These are phyloP conservation scores for Sarcophaga variegata DNA, from an alignment of 2,888 invertebrate genomes.

Conservation along the genomic window DNA sequence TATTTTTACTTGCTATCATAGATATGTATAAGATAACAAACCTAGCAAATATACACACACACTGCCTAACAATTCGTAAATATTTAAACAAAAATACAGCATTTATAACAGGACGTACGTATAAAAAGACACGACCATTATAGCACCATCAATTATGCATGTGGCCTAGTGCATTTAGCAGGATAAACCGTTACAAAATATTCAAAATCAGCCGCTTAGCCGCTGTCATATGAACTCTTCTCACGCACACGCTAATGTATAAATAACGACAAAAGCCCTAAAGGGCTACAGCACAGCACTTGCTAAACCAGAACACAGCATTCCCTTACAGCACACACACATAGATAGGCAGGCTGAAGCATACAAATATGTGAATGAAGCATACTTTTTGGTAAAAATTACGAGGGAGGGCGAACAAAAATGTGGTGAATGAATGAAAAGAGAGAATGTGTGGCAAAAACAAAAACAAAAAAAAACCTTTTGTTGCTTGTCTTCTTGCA, in stretches of 20 bases:
- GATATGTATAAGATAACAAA: too few relatives aligned
- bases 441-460: constrained; percentile 17
- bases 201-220: constrained; percentile 4
- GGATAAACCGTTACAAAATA: constrained; percentile 44
- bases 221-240: background rate
- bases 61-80: too few relatives aligned
- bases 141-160: constrained; percentile 47
- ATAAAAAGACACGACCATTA: constrained; percentile 23
- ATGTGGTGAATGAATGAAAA: constrained; percentile 23
- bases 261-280: background rate
- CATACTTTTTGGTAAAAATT: too few relatives aligned
- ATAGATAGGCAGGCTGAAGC: too few relatives aligned
- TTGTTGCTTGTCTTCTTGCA: background rate
- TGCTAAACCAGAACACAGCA: constrained; percentile 16
- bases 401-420: too few relatives aligned
- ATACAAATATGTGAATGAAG: too few relatives aligned
- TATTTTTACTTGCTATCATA: too few relatives aligned
- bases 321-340: too few relatives aligned
- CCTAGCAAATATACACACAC: too few relatives aligned
- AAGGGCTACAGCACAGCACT: background rate
- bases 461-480: background rate
- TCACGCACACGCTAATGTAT: background rate
- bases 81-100: too few relatives aligned
- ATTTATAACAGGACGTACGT: too few relatives aligned
- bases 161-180: constrained; percentile 51